Evolutionary conservation across 2,888 invertebrate genomes (phyloP), one percentile per base, ranked within the genome.

Genomic region (Chaitophorus viminalis): DNA sequence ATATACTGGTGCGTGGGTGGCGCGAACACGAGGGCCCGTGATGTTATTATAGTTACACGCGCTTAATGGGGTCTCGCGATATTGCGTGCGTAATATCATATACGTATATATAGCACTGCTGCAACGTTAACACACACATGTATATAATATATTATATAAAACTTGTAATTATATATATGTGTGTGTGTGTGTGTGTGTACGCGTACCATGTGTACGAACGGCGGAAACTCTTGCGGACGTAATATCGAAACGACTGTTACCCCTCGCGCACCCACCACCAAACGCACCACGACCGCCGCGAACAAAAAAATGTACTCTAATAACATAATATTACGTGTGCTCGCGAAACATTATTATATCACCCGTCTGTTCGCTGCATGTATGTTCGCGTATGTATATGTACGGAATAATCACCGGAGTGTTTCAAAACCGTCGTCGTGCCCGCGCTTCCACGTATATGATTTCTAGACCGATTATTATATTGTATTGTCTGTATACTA

Each of bases 1-100:
- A n/a, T n/a, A n/a, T n/a, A n/a, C n/a, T n/a, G n/a, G n/a, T n/a
- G n/a, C n/a, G n/a, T n/a, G n/a, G 60, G 60, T 60, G 60, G 65
- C 46, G n/a, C 65, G 65, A 65, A 25, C 25, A 68, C 68, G 70
- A 70, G 29, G 70, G 11, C 29, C 31, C 29, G 70, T 14, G 70
- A 65, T 31, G 29, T 70, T 70, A 70, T 70, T 77, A 54, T 52
- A 54, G 17, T 17, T 77, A 78, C 52, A 46, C 54, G 52, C 52
- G 54, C 25, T 52, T 78, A 33, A 78, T 25, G 78, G 54, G 78
- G 78, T 78, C 25, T 25, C 54, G 54, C 33, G 78, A 60, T 78
- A 54, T 78, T 54, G 78, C 54, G 78, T 78, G 78, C 17, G 54
- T 33, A 54, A 52, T 21, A 78, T n/a, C n/a, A n/a, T n/a, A n/a